Conservation (phyloP, 2,113 vertebrate genomes). For the Eudyptes chrysolophus region DNA sequence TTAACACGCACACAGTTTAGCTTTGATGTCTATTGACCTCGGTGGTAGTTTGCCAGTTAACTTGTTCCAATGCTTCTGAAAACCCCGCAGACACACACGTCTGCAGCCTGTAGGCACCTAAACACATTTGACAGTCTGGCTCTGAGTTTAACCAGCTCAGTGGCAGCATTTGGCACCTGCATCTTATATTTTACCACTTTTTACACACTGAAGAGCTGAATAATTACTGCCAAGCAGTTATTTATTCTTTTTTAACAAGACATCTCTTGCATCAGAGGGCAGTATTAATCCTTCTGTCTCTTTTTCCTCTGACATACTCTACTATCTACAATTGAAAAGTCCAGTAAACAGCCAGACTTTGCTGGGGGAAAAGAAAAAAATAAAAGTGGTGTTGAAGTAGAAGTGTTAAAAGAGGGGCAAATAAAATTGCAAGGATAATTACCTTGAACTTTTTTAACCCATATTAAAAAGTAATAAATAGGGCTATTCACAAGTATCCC, state of each 20-base stretch:
- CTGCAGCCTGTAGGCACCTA: background rate
- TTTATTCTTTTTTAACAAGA: background rate
- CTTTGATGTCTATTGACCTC: background rate
- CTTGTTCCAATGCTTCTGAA: background rate
- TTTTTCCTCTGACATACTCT: background rate
- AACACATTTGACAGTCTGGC: background rate
- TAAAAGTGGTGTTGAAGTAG: background rate
- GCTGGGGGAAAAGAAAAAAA: background rate
- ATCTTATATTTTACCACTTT: background rate
- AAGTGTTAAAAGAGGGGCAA: background rate
- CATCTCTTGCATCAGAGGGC: background rate
- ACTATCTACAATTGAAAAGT: background rate
- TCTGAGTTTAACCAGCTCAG: background rate
- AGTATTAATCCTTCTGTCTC: background rate
- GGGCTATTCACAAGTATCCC: background rate
- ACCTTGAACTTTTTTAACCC: background rate
- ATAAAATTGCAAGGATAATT: background rate
- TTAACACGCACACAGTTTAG: background rate
- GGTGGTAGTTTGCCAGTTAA: background rate
- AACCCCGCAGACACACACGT: background rate
- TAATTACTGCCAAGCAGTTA: background rate
- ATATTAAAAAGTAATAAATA: constrained; percentile 32
- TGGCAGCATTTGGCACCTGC: background rate
- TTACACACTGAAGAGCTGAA: background rate
- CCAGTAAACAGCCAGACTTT: background rate